A percentile compares a stretch with the other conserved stretches of the same genome.
Conservation (phyloP, 92 coral and sea anemone species). For the Montipora capitata region DNA sequence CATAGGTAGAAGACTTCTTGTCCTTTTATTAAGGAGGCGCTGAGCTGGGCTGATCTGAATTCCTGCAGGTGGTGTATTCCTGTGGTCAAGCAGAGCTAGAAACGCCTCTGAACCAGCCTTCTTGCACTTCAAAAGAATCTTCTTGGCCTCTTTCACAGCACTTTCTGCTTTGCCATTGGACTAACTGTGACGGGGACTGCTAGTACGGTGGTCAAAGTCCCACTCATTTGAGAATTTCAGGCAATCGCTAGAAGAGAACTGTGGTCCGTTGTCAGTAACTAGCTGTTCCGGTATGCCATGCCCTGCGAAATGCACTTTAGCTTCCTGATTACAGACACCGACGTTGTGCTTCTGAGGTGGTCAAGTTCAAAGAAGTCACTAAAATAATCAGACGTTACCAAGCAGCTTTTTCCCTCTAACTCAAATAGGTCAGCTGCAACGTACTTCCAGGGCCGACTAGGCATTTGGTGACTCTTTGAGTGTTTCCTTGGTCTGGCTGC, state of each 20-base stretch:
- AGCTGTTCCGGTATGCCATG: no score
- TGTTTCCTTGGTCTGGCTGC: slow-evolving; percentile 49
- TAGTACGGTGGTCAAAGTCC: slow-evolving; percentile 46
- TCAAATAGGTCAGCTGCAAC: slow-evolving; percentile 34
- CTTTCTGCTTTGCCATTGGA: slow-evolving; percentile 48
- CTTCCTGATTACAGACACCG: slow-evolving; percentile 19
- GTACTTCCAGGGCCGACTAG: slow-evolving; percentile 41
- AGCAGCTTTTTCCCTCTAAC: no score
- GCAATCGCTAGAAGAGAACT: not conserved
- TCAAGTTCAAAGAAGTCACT: slow-evolving; percentile 48
- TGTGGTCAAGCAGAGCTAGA: slow-evolving; percentile 10
- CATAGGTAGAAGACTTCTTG: slow-evolving; percentile 37
- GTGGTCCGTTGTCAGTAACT: no score
- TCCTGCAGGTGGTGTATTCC: not conserved
- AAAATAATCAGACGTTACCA: not conserved
- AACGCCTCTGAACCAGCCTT: slow-evolving; percentile 20
- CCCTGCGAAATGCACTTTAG: no score
- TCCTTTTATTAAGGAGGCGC: slow-evolving; percentile 10
- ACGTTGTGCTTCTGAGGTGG: slow-evolving; percentile 18
- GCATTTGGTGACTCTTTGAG: slow-evolving; percentile 40
- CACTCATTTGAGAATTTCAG: slow-evolving; percentile 43
- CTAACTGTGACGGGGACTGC: slow-evolving; percentile 19
- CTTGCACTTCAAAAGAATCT: slow-evolving; percentile 6
- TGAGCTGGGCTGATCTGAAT: no score
- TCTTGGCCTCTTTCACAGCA: slow-evolving; percentile 20